Evolutionary conservation across 2,797 vertebrate species (phyloP), one percentile per base, ranked within the genome.

Genomic region (Tapirus indicus): DNA sequence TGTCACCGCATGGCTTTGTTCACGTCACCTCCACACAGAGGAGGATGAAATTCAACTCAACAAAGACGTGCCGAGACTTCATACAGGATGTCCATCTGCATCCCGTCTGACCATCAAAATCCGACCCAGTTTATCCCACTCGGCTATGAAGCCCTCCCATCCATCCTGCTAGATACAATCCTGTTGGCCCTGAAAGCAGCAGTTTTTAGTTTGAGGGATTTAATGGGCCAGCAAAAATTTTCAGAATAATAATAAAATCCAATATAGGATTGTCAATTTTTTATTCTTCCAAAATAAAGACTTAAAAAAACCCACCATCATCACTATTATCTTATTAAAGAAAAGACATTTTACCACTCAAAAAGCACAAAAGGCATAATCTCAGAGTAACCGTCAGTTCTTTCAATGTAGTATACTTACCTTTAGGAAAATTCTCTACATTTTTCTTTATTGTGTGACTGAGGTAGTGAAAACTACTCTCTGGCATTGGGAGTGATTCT

Each of bases 211-310:
- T 88, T 13, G 25, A n/a, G 47, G 4, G 12, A 17, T 85, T 77
- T 91, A 78, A 80, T 47, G 44, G 44, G 25, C 41, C 12, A 79
- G 38, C 56, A 56, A 58, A 25, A 58, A 21, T 72, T 94, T 71
- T 66, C 11, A 89, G 93, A 94, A 84, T 58, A 93, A 27, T 58
- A 82, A 77, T 27, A 60, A 88, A 75, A 21, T 87, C 60, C 41
- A 86, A 18, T n/a, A 71, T 23, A 79, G 12, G 49, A 38, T 60
- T 66, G n/a, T 54, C 86, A 49, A 35, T 4, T 75, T 97, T 93
- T 95, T 86, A 62, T 80, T 96, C 68, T 86, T 14, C 56, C 52
- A 74, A 79, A 89, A 68, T n/a, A 89, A 84, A 64, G 82, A 92
- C 90, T 79, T 69, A 1, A 66, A 92, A 92, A 84, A n/a, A 62